A percentile compares a stretch with the other conserved stretches of the same genome.
Conservation (phyloP, 2,797 vertebrate species). For the Catostomus latipinnis region DNA sequence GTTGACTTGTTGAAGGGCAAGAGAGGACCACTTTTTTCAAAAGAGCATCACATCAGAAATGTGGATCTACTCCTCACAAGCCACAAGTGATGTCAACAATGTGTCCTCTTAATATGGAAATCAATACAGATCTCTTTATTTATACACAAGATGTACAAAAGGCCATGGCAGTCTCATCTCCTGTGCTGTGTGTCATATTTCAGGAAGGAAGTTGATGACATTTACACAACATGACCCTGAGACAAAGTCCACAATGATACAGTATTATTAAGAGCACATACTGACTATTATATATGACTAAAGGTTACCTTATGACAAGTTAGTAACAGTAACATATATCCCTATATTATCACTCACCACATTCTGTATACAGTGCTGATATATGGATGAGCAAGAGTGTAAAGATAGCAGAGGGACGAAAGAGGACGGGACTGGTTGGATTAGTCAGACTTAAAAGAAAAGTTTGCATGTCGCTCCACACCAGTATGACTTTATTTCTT, state of each 20-base stretch:
- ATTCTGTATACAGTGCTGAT: not conserved
- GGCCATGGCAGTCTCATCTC: constrained; percentile 17
- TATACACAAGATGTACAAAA: constrained; percentile 13
- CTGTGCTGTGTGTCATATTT: constrained; percentile 65
- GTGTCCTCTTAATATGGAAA: constrained; percentile 3
- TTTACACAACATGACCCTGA: constrained; percentile 28
- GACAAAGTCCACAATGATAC: constrained; percentile 35
- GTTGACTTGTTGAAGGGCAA: not conserved
- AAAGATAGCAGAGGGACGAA: not conserved
- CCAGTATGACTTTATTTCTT: not conserved
- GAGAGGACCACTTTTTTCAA: constrained; percentile 2
- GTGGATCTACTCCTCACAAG: not conserved
- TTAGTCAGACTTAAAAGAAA: not conserved
- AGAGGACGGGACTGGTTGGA: not conserved
- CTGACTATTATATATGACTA: not conserved
- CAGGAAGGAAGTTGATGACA: constrained; percentile 60
- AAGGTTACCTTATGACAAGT: not conserved
- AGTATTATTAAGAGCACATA: constrained; percentile 4
- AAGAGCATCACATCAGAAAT: not conserved
- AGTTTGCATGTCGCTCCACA: not conserved
- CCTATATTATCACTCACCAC: not conserved
- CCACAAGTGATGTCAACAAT: constrained; percentile 15
- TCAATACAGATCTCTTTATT: not conserved
- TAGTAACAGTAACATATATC: not conserved
- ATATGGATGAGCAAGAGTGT: not conserved